Evolutionary conservation across 2,888 invertebrate genomes (phyloP), one percentile per base, ranked within the genome.

Genomic region (Drosophila anomalipes): DNA sequence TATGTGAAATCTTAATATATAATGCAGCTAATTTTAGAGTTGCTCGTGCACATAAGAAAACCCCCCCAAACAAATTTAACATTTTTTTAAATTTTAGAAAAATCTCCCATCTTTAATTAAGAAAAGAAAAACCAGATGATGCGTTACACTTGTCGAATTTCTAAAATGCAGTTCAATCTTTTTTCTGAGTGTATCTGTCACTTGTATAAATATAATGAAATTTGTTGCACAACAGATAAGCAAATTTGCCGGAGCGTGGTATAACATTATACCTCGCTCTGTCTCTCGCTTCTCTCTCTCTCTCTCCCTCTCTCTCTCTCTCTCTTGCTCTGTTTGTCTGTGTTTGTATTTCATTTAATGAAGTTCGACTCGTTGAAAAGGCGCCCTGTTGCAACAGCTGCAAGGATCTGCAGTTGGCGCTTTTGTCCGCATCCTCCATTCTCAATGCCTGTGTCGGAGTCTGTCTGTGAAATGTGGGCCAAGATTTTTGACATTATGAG

Each of bases 401-500:
- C 76, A 75, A n/a, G 60, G 26, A 37, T 47, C 19, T 62, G 37
- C 41, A 61, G 58, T 47, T 71, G 52, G 26, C 39, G 32, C 71
- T 63, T 76, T 75, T 75, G 75, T 79, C 47, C 56, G 63, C 60
- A 47, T 47, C 16, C 16, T 37, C 32, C 56, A 16, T 47, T 4
- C 26, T 47, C 26, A 26, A 26, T 26, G 47, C 16, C 47, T 47
- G 47, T 26, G 22, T 70, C 32, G 52, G 68, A 75, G 64, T 69
- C 44, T 22, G 59, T 59, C 66, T 41, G 52, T 54, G 58, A 77
- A 89, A 86, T 84, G 85, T 86, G 74, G 85, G 87, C 84, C 89
- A 86, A 76, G 78, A 83, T 77, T 86, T 84, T 83, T 85, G 86
- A 82, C 80, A 85, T 84, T 87, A 87, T 74, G 70, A 67, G 69